Conservation (phyloP, 2,888 invertebrate genomes). For the Encarsia formosa region DNA sequence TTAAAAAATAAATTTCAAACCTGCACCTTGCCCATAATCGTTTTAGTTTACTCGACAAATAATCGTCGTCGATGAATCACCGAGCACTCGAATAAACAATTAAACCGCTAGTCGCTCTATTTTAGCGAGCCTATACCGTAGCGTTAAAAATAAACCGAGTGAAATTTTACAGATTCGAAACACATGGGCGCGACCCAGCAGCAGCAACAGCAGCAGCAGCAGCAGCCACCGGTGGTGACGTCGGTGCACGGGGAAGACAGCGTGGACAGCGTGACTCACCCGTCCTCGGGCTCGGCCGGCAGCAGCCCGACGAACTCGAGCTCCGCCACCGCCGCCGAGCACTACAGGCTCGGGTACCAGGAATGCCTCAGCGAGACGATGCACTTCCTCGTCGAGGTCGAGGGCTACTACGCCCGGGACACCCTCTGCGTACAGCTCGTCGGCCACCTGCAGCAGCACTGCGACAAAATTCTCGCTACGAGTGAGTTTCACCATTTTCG, state of each 20-base stretch:
- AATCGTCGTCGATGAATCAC: no score
- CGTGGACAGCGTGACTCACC: slow-evolving; percentile 43
- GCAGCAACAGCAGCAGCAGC: background rate
- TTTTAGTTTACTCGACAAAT: no score
- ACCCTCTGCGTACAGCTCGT: slow-evolving; percentile 76
- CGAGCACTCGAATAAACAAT: no score
- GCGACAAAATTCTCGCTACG: slow-evolving; percentile 59
- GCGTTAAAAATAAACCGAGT: no score
- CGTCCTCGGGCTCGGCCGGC: slow-evolving; percentile 39
- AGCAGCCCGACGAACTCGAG: slow-evolving; percentile 20
- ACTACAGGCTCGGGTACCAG: slow-evolving; percentile 80
- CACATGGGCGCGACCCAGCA: slow-evolving; percentile 6
- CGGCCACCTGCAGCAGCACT: slow-evolving; percentile 79
- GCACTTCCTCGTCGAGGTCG: slow-evolving; percentile 82
- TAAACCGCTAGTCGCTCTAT: no score
- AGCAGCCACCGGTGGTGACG: slow-evolving; percentile 1
- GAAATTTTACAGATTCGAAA: slow-evolving; percentile 12
- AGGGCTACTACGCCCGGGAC: slow-evolving; percentile 76
- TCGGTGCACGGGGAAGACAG: slow-evolving; percentile 44
- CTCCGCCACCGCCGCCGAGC: slow-evolving; percentile 48
- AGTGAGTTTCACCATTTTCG: slow-evolving; percentile 38
- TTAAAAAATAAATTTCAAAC: no score
- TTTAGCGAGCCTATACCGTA: no score
- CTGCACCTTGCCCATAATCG: no score
- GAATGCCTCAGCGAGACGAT: slow-evolving; percentile 88